Conservation (phyloP, 2,888 invertebrate genomes). For the Pseudolycoriella hygida region DNA sequence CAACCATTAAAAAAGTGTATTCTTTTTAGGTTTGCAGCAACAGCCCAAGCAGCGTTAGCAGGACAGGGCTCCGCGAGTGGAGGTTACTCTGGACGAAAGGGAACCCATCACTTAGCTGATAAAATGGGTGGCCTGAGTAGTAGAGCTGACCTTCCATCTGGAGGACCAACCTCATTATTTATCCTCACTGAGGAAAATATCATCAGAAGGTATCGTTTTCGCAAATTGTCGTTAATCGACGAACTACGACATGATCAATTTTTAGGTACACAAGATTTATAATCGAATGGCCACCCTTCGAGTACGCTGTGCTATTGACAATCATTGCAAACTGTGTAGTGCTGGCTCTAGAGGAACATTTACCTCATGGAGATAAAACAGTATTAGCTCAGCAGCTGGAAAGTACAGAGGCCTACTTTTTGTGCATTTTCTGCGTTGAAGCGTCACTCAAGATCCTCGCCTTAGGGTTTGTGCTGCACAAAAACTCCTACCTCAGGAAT, state of each 20-base stretch:
- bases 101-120: constrained; percentile 61
- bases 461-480: constrained; percentile 98
- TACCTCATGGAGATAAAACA: constrained; percentile 98
- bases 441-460: constrained; percentile 99
- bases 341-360: constrained; percentile 98
- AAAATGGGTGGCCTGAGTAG: constrained; percentile 54
- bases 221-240: too few species aligned
- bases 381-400: constrained; percentile 98
- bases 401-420: constrained; percentile 98
- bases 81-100: constrained; percentile 34
- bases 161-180: constrained; percentile 90
- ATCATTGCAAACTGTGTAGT: constrained; percentile 99
- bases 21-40: constrained; percentile 69
- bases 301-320: constrained; percentile 99
- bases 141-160: constrained; percentile 46
- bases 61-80: constrained; percentile 44
- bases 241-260: neutral
- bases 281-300: constrained; percentile 99
- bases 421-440: constrained; percentile 99
- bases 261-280: constrained; percentile 88
- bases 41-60: constrained; percentile 82
- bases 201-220: constrained; percentile 51
- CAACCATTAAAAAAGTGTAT: too few species aligned
- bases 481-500: constrained; percentile 98
- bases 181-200: constrained; percentile 96